Percentiles rank a stretch among this genome's conserved stretches.
These are phyloP conservation scores for Drosophila lacicola DNA, from an alignment of 2,888 invertebrate genomes.

Conservation along the genomic window DNA sequence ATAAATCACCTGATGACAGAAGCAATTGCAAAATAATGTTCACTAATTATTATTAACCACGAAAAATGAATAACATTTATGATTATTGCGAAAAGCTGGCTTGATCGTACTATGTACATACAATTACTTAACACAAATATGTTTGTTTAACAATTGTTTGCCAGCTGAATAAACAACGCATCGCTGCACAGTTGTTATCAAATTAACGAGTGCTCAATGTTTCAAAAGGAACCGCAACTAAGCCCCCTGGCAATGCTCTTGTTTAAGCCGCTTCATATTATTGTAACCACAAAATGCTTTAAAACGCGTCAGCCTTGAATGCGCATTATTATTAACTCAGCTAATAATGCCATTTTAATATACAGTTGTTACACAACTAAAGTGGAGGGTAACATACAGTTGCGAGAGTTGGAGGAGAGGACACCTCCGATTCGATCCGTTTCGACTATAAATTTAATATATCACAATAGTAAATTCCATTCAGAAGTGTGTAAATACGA, in stretches of 20 bases:
- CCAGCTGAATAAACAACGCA: neutral
- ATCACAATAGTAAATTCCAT: neutral
- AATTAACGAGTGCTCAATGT: neutral
- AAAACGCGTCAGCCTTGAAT: no score
- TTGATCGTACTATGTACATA: no score
- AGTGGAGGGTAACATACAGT: neutral
- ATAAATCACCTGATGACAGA: no score
- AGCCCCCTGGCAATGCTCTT: no score
- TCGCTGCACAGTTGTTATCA: neutral
- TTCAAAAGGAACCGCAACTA: neutral
- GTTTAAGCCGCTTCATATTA: no score
- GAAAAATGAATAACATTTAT: no score
- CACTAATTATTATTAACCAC: no score
- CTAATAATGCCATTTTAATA: neutral
- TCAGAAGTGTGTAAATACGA: no score
- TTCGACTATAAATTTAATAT: constrained; percentile 1
- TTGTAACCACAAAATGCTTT: no score
- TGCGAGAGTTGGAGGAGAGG: neutral
- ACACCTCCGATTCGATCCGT: neutral
- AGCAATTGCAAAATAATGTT: no score
- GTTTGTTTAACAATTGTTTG: neutral
- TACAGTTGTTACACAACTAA: constrained; percentile 1
- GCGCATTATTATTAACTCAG: neutral
- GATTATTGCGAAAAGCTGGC: no score
- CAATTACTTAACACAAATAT: neutral